A percentile compares a stretch with the other conserved stretches of the same genome.
phyloP scores from a whole-genome alignment of 1,140 invertebrate genomes.

The Ctenoplectra terminalis region DNA sequence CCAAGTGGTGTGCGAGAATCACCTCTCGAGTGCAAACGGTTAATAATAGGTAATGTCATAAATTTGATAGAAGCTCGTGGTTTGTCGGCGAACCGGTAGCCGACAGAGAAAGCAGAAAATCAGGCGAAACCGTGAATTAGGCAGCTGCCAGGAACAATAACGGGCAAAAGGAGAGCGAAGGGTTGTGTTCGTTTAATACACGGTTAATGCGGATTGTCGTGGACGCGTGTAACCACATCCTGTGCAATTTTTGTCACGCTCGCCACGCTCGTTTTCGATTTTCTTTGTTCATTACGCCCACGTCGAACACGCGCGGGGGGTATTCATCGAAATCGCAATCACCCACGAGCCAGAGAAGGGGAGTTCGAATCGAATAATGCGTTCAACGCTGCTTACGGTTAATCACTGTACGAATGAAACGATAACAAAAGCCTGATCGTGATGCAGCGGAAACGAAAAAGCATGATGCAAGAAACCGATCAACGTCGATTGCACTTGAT shows the following conservation, averaged over 20 bases:
- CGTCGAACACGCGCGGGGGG: not conserved
- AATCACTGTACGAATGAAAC: constrained; percentile 22
- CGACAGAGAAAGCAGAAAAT: constrained; percentile 12
- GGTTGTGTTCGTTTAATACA: constrained; percentile 53
- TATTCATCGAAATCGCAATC: constrained; percentile 47
- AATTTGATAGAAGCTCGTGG: too few species aligned
- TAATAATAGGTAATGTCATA: too few species aligned
- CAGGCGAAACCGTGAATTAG: constrained; percentile 57
- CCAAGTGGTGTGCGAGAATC: too few species aligned
- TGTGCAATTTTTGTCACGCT: constrained; percentile 59
- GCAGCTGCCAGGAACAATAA: constrained; percentile 55
- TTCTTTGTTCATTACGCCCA: constrained; percentile 16
- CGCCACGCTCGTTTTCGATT: not conserved
- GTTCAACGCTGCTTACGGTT: not conserved
- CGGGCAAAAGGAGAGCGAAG: not conserved
- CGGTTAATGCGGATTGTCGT: constrained; percentile 54
- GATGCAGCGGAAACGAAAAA: constrained; percentile 15
- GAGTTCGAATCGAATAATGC: not conserved
- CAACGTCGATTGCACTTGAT: not conserved
- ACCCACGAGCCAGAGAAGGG: constrained; percentile 27
- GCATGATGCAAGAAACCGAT: too few species aligned
- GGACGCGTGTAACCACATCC: constrained; percentile 54
- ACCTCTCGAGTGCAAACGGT: too few species aligned
- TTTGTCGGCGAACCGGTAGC: not conserved
- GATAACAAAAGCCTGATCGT: constrained; percentile 35